Base-by-base conservation (phyloP, 2,797 vertebrate genomes). In the Rhadinocentrus ornatus region DNA sequence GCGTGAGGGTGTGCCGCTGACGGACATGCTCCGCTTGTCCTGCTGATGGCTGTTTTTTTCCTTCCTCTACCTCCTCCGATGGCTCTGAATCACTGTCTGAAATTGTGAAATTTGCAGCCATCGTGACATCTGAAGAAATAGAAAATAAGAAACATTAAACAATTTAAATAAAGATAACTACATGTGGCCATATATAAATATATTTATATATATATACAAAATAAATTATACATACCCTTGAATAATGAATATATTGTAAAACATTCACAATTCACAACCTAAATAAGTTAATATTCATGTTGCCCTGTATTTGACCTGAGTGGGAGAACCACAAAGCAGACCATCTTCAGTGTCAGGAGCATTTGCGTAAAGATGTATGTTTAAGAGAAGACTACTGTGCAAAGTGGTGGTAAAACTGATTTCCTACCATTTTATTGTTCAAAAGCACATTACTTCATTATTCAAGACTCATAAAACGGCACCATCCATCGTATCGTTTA, bases 21-120 rank as follows among this genome's bases (percentile, higher is more conserved):
- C 2, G 2, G 13, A 11, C 29, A 20, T 34, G 58, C n/a, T 39
- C 59, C 57, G 53, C 61, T 10, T 54, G 62, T 24, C 6, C 71
- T 10, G 0, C 41, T 1, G 63, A 24, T 16, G 20, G 20, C 15
- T 78, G 79, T 15, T 39, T 60, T 50, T 88, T 76, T 27, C 57
- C 67, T 58, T 88, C 88, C 52, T 79, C 91, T n/a, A 83, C 67
- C 53, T 92, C 93, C 31, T 94, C 93, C 0, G 92, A 91, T 1
- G 89, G 37, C 1, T 95, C 94, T 6, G 93, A 94, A 1, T 95
- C 94, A 11, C 82, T 90, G 90, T 93, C 94, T 37, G 94, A 95
- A 71, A 95, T 89, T 0, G 55, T 81, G 76, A 94, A 95, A 15
- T 88, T 84, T 32, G 93, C 67, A 37, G 85, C 91, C 94, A 95